Base-by-base conservation (phyloP, 2,113 vertebrate genomes). In the Scophthalmus maximus region DNA sequence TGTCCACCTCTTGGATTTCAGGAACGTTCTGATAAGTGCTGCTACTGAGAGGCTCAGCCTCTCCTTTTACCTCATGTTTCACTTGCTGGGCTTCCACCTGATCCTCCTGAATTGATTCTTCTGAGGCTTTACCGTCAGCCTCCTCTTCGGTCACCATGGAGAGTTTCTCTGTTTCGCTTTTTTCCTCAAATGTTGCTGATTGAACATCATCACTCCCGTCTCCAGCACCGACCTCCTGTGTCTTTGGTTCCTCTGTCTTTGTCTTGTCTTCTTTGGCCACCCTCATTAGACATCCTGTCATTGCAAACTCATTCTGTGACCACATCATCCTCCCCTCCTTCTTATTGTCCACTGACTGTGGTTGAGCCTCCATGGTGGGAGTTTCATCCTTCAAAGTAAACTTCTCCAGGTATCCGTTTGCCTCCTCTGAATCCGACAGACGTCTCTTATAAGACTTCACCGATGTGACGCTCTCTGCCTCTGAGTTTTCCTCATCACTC, bases 351-450 rank as follows among this genome's bases (percentile, higher is more conserved):
- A 78, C 78, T 1, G 81, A 78, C 57, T 90, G 82, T 44, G 77
- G 59, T 49, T 81, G 76, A 63, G 53, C 53, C 34, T 87, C 80
- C 67, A 85, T 89, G 14, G 42, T 79, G 36, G 92, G 94, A 75
- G 93, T 95, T 76, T 97, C 96, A 87, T 98, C 96, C 90, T 94
- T 97, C 77, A 98, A 94, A 79, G 66, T 93, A 32, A 97, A 98
- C 87, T 96, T 98, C 93, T 99, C 95, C 90, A 98, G 93, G 91
- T 97, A 97, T 0, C 95, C 95, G 0, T 91, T 93, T 17, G 95
- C 93, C 63, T 97, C 96, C 64, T 97, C 95, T 17, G 92, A 93
- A 79, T 96, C 96, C 79, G 95, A 97, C 70, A 91, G 88, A 77
- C 93, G 92, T 9, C 93, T 94, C 60, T 87, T 94, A 50, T 95